Evolutionary conservation across 2,888 invertebrate genomes (phyloP).

Genomic region (Diloba caeruleocephala): DNA sequence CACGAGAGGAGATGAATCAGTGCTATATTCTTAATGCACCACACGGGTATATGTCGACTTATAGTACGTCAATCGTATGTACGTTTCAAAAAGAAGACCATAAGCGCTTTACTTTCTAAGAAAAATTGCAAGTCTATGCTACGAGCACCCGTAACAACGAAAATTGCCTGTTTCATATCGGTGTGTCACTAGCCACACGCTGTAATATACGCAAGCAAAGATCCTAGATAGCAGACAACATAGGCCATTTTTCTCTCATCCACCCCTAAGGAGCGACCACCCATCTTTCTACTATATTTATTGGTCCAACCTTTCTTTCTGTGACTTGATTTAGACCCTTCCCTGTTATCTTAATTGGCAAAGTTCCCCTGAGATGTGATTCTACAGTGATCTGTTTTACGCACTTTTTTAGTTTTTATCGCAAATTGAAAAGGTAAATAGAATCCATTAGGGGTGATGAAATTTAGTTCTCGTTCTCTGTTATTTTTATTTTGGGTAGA

Average conservation of each 20-base stretch:
- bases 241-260: conserved; percentile 81
- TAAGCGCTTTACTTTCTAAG: too few relatives aligned
- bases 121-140: too few relatives aligned
- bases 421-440: conserved; percentile 47
- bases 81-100: too few relatives aligned
- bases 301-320: conserved; percentile 77
- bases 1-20: too few relatives aligned
- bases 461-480: neutral
- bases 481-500: neutral
- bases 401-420: conserved; percentile 48
- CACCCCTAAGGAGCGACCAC: conserved; percentile 67
- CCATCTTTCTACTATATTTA: conserved; percentile 80
- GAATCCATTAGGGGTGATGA: conserved; percentile 7
- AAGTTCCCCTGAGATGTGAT: conserved; percentile 69
- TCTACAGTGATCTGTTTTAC: conserved; percentile 61
- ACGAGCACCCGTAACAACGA: neutral
- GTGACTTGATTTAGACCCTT: conserved; percentile 78
- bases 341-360: conserved; percentile 81
- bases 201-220: conserved; percentile 71
- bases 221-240: conserved; percentile 74
- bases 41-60: too few relatives aligned
- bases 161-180: conserved; percentile 15
- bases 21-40: too few relatives aligned
- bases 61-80: too few relatives aligned
- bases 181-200: conserved; percentile 52